Evolutionary conservation across 1,140 invertebrate species (phyloP), one percentile per base, ranked within the genome.

Genomic region (Zaprionus nigranus): DNA sequence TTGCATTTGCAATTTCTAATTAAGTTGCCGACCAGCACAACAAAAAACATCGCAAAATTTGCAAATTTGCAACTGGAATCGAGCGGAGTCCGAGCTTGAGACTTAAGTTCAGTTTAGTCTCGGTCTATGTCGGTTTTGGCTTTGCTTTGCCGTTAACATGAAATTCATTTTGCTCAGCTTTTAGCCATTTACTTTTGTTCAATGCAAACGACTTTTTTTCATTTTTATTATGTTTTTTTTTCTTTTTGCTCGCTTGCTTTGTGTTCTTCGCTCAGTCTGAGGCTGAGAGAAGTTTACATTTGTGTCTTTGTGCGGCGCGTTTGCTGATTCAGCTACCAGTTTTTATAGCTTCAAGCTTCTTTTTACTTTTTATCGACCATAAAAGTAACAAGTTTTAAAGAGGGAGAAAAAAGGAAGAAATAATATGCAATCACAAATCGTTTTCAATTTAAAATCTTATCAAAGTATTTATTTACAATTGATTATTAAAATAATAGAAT

Each of bases 1-100:
- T 87, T 84, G 71, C 85, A 78, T 88, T 88, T 81, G 85, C 84
- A 90, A 88, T 88, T 88, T 88, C 84, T 88, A 88, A 87, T 87
- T 87, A 88, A 88, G 78, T 70, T 78, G 72, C 38, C 71, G 56
- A 38, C 65, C 82, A 61, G 60, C 40, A 65, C 57, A 59, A 75
- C 56, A 53, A 82, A 26, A 43, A 69, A 70, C 11, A 54, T 60
- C 22, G 9, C 20, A 51, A 81, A 70, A 65, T 72, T 68, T 34
- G 30, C 56, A 77, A 78, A 78, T 65, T 81, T 73, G 62, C 85
- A 90, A 81, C 83, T 87, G 61, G 76, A 68, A 59, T 28, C 12
- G 43, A 5, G 15, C 2, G 28, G 0, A 15, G 5, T 38, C 15
- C 5, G 28, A 59, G 57, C 26, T 30, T 34, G 38, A 64, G 74